Conservation (phyloP, 2,797 vertebrate genomes). For the Hemibagrus guttatus region DNA sequence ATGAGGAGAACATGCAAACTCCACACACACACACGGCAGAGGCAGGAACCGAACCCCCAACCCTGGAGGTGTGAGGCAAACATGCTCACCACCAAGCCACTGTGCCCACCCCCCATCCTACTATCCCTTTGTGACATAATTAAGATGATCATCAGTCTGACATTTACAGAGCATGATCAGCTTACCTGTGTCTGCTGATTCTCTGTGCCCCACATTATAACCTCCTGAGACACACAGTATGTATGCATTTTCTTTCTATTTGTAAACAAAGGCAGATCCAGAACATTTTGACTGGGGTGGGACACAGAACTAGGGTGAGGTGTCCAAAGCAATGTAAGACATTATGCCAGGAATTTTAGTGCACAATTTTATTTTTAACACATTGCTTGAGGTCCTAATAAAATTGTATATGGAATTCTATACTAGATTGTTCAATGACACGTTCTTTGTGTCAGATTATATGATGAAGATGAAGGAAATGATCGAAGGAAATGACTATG, state of each 20-base stretch:
- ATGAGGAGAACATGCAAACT: too few species aligned
- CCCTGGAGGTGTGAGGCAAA: too few species aligned
- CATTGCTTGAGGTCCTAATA: background rate
- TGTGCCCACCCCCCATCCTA: too few species aligned
- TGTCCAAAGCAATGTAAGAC: background rate
- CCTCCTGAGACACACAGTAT: background rate
- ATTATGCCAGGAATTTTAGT: background rate
- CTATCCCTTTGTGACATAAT: conserved; percentile 1
- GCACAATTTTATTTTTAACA: background rate
- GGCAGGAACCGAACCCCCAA: too few species aligned
- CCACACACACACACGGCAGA: too few species aligned
- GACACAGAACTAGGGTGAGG: background rate
- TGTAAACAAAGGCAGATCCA: background rate
- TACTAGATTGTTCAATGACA: background rate
- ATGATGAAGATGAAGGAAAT: too few species aligned
- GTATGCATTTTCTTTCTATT: background rate
- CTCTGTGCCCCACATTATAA: conserved; percentile 6
- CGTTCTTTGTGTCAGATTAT: background rate
- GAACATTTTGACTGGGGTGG: background rate
- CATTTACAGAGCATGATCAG: background rate
- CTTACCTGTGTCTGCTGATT: conserved; percentile 22
- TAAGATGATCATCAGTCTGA: background rate
- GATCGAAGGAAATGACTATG: background rate
- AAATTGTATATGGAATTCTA: background rate
- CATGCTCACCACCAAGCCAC: too few species aligned